Evolutionary conservation across 2,888 invertebrate genomes (phyloP).

Genomic region (Cosmopolites sordidus): DNA sequence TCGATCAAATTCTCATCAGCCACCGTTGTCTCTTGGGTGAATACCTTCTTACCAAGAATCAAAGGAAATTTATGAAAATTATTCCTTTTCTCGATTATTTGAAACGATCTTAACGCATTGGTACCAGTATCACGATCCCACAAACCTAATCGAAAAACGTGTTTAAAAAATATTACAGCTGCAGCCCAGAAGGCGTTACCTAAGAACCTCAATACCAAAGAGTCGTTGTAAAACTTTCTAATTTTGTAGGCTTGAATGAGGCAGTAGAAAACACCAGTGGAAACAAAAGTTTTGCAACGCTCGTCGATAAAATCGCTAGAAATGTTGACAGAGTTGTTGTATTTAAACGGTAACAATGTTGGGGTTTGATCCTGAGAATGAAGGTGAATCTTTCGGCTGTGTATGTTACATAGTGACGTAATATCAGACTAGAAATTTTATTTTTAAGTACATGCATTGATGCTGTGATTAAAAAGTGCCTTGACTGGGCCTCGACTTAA

Average conservation of each 20-base stretch:
- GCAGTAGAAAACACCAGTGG: conserved; percentile 12
- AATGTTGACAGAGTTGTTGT: background rate
- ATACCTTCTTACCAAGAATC: conserved; percentile 29
- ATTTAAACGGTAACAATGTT: conserved; percentile 11
- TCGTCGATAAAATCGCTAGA: conserved; percentile 2
- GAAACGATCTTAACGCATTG: conserved; percentile 23
- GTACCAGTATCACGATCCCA: conserved; percentile 28
- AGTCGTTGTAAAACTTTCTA: conserved; percentile 27
- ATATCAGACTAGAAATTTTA: background rate
- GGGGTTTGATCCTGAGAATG: background rate
- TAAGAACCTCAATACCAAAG: conserved; percentile 29
- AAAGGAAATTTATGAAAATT: conserved; percentile 31
- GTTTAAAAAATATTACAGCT: background rate
- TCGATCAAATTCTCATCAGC: conserved; percentile 27
- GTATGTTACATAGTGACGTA: background rate
- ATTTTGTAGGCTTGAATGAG: conserved; percentile 35
- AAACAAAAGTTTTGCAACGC: conserved; percentile 6
- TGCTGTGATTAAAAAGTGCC: too few relatives aligned
- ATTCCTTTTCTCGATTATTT: conserved; percentile 27
- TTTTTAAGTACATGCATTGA: too few relatives aligned
- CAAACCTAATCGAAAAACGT: conserved; percentile 23
- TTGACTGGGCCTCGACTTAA: too few relatives aligned
- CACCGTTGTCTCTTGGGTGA: conserved; percentile 8
- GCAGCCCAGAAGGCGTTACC: conserved; percentile 22
- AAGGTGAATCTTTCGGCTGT: background rate